A percentile compares a stretch with the other conserved stretches of the same genome.
phyloP scores from a whole-genome alignment of 2,113 vertebrate species.

The Hyperoodon ampullatus region DNA sequence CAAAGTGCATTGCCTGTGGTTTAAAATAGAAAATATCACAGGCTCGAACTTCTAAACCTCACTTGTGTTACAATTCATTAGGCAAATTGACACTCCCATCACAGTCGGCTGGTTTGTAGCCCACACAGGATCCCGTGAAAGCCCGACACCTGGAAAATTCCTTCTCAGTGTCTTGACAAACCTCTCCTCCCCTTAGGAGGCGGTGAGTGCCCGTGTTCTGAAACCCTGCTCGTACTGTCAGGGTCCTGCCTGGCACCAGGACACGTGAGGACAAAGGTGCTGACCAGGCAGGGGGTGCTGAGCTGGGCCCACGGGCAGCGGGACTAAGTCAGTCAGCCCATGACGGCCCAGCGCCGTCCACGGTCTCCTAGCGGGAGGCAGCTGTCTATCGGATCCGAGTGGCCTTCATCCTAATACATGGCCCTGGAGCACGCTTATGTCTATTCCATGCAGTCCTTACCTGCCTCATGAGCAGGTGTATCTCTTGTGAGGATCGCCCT shows the following conservation, averaged over 20 bases:
- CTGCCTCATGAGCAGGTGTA: not conserved
- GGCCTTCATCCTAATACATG: fast-evolving
- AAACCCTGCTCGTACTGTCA: not conserved
- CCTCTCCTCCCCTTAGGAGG: not conserved
- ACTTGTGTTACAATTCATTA: fast-evolving
- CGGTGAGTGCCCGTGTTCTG: fast-evolving
- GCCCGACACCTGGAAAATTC: not conserved
- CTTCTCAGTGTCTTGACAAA: not conserved
- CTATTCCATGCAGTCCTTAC: not conserved
- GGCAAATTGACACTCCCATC: not conserved
- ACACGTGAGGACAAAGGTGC: not conserved
- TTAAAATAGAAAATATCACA: not conserved
- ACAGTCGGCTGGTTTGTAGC: fast-evolving
- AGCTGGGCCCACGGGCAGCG: not conserved
- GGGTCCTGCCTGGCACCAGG: not conserved
- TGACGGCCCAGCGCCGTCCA: not conserved
- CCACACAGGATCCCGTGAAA: not conserved
- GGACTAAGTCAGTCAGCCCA: too few species aligned
- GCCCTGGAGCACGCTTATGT: fast-evolving
- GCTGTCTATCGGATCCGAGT: fast-evolving
- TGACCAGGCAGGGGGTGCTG: fast-evolving
- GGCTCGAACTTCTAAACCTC: fast-evolving
- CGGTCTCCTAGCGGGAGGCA: fast-evolving
- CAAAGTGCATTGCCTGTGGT: not conserved
- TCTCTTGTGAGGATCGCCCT: not conserved